Evolutionary conservation across 2,113 vertebrate species (phyloP).

Genomic region (Athene noctua): DNA sequence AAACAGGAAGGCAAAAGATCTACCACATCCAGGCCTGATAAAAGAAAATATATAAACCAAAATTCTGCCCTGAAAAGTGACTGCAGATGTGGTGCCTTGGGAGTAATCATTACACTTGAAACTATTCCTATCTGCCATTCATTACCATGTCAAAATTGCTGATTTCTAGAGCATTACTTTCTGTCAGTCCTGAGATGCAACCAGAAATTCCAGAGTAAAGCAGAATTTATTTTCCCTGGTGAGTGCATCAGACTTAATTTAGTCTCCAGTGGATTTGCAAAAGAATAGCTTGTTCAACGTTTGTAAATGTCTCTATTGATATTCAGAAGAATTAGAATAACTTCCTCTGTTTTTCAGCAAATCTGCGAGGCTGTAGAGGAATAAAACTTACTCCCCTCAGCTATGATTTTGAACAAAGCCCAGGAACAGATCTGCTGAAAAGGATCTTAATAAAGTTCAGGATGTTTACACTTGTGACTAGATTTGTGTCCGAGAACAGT

Average conservation of each 20-base stretch:
- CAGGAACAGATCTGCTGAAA: background rate
- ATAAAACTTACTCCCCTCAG: background rate
- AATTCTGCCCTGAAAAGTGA: background rate
- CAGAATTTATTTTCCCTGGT: background rate
- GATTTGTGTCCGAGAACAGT: background rate
- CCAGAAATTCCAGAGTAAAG: background rate
- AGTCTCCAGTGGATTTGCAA: background rate
- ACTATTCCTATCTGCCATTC: background rate
- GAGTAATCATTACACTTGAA: background rate
- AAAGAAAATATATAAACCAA: background rate
- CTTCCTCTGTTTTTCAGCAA: background rate
- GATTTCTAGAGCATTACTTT: background rate
- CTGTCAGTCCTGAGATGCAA: background rate
- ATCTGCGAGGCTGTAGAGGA: background rate
- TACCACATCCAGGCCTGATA: background rate
- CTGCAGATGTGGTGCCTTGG: background rate
- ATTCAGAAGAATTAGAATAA: background rate
- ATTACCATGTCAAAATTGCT: background rate
- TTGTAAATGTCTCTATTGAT: background rate
- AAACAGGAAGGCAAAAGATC: background rate
- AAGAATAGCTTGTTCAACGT: background rate
- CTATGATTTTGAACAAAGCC: background rate
- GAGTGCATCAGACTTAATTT: background rate
- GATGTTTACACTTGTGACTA: background rate
- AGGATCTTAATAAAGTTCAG: background rate